Evolutionary conservation across 92 coral and sea anemone species (phyloP).

Genomic region (Palythoa caribaeorum): DNA sequence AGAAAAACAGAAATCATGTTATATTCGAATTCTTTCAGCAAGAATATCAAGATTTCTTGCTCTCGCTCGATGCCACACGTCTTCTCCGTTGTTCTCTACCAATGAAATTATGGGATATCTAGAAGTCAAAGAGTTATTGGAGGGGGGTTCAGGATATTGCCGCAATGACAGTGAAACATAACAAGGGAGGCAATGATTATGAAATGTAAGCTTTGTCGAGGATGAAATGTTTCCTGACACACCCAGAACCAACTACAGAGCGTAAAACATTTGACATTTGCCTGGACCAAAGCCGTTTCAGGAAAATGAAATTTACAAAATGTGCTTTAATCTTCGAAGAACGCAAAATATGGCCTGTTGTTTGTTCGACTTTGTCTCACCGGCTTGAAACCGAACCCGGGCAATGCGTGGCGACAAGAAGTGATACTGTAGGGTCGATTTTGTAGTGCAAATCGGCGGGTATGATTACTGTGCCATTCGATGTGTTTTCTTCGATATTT

Average conservation of each 20-base stretch:
- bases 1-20: not conserved
- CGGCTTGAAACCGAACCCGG: constrained; percentile 37
- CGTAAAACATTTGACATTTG: constrained; percentile 9
- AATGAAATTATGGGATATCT: constrained; percentile 90
- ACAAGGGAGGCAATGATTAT: constrained; percentile 68
- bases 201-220: constrained; percentile 72
- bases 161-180: constrained; percentile 65
- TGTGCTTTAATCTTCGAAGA: constrained; percentile 24
- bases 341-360: constrained; percentile 15
- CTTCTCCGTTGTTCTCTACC: constrained; percentile 30
- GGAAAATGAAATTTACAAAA: not conserved
- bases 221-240: constrained; percentile 65
- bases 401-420: constrained; percentile 40
- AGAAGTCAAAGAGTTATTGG: constrained; percentile 65
- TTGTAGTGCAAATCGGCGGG: constrained; percentile 11
- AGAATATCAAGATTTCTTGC: not conserved
- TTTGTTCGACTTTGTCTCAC: constrained; percentile 32
- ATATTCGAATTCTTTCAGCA: not conserved
- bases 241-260: constrained; percentile 46
- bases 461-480: constrained; percentile 42
- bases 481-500: constrained; percentile 51
- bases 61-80: not conserved
- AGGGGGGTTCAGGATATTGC: constrained; percentile 89
- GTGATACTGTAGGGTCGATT: constrained; percentile 32
- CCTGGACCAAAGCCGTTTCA: constrained; percentile 8